Evolutionary conservation across 2,797 vertebrate species (phyloP), one percentile per base, ranked within the genome.

Genomic region (Molossus molossus): DNA sequence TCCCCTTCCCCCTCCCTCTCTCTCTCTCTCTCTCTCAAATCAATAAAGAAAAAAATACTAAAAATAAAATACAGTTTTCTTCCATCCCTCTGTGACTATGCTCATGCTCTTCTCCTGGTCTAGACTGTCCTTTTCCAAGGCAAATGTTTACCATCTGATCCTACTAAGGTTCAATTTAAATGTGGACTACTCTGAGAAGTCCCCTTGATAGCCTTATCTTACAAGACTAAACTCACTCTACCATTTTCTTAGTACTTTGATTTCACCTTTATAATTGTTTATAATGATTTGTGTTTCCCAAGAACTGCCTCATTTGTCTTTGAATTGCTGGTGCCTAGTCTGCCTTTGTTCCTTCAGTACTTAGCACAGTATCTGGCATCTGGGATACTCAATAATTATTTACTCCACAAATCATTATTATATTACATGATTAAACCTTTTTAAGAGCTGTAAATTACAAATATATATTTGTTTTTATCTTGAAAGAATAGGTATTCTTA

Each of bases 161-260:
- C n/a, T 90, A 53, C 57, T 83, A 57, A 79, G 8, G 37, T 76
- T 91, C 15, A 77, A 13, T 76, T 72, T 87, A 87, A 53, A 94
- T 13, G 5, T 4, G 29, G 40, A n/a, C 9, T 58, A 81, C 27
- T 73, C 29, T 70, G 33, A 79, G 67, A 91, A 93, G 69, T 10
- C 20, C 18, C 27, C 8, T 45, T 73, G 57, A 81, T 12, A 72
- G 45, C 4, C 1, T 79, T 45, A 80, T 25, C 5, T n/a, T 18
- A 48, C 25, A 96, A 83, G 84, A 84, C 27, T 76, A 91, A 94
- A 83, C 62, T 76, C 13, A 20, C 5, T n/a, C 33, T 80, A 77
- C 27, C 27, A 55, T 86, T 90, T 92, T 87, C 69, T 87, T 65
- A 96, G 57, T 50, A 79, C 20, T 88, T 64, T 91, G 58, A 53